Percentiles rank a stretch among this genome's conserved stretches.
Conservation (phyloP, 2,113 vertebrate species). For the Opisthocomus hoazin region DNA sequence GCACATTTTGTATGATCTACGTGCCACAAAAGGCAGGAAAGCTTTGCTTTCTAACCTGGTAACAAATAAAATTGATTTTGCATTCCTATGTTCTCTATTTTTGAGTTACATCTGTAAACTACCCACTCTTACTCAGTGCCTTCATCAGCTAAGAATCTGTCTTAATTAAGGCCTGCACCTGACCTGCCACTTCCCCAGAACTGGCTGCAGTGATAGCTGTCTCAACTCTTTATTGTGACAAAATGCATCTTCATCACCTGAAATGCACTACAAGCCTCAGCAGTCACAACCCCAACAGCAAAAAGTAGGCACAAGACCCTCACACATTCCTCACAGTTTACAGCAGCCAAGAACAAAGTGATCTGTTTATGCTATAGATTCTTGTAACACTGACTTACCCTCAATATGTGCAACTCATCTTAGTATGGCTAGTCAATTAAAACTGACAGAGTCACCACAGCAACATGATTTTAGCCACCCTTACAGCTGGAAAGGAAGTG, state of each 20-base stretch:
- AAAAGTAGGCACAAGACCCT: background rate
- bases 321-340: background rate
- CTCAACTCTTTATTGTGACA: background rate
- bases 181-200: background rate
- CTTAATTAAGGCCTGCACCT: constrained; percentile 11
- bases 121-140: background rate
- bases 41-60: background rate
- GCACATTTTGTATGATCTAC: background rate
- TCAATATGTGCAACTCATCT: background rate
- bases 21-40: background rate
- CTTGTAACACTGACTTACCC: background rate
- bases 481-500: constrained; percentile 10
- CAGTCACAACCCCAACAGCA: background rate
- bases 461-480: constrained; percentile 18
- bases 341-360: background rate
- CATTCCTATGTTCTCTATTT: background rate
- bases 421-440: constrained; percentile 7
- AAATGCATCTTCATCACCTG: background rate
- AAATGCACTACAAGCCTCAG: background rate
- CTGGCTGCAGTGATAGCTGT: background rate
- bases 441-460: constrained; percentile 37
- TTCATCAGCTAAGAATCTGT: constrained; percentile 21
- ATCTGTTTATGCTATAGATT: background rate
- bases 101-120: background rate
- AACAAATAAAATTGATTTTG: background rate